Percentiles rank a stretch among this genome's conserved stretches.
Evolutionary conservation across 2,113 vertebrate species (phyloP).

Genomic region (Lampris incognitus): DNA sequence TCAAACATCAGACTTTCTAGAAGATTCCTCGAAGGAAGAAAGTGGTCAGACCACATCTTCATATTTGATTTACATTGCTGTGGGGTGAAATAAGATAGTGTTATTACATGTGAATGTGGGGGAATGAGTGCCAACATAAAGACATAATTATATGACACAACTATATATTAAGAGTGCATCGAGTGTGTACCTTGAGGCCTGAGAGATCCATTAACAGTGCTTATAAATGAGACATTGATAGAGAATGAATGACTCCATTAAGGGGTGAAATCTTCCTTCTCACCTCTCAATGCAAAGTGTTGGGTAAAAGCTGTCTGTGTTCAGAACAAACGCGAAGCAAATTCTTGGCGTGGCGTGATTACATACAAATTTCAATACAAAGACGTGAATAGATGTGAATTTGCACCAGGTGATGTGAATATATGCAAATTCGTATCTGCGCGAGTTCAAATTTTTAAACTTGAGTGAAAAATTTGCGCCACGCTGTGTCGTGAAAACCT

Average conservation of each 20-base stretch:
- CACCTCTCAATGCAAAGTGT: slow-evolving; percentile 51
- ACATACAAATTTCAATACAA: too few species aligned
- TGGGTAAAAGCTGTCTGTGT: slow-evolving; percentile 49
- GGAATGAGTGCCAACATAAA: not conserved
- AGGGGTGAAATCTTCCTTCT: slow-evolving; percentile 58
- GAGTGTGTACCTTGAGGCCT: slow-evolving; percentile 31
- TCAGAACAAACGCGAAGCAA: too few species aligned
- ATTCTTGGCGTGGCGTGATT: too few species aligned
- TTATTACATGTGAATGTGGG: not conserved
- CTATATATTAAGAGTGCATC: slow-evolving; percentile 27
- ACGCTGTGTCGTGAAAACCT: too few species aligned
- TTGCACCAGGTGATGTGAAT: too few species aligned
- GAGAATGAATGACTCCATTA: slow-evolving; percentile 41
- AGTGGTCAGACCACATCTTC: not conserved
- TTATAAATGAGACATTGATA: slow-evolving; percentile 28
- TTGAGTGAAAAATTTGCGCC: too few species aligned
- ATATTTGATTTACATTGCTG: not conserved
- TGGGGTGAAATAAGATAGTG: not conserved
- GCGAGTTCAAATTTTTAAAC: too few species aligned
- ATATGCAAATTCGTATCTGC: too few species aligned
- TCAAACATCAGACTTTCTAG: slow-evolving; percentile 1
- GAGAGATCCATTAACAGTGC: slow-evolving; percentile 2
- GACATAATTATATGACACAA: slow-evolving; percentile 41
- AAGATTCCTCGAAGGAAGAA: slow-evolving; percentile 1
- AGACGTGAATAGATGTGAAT: too few species aligned